These are phyloP conservation scores for Macrochelys suwanniensis DNA, from an alignment of 2,797 vertebrate genomes.

Conservation along the genomic window DNA sequence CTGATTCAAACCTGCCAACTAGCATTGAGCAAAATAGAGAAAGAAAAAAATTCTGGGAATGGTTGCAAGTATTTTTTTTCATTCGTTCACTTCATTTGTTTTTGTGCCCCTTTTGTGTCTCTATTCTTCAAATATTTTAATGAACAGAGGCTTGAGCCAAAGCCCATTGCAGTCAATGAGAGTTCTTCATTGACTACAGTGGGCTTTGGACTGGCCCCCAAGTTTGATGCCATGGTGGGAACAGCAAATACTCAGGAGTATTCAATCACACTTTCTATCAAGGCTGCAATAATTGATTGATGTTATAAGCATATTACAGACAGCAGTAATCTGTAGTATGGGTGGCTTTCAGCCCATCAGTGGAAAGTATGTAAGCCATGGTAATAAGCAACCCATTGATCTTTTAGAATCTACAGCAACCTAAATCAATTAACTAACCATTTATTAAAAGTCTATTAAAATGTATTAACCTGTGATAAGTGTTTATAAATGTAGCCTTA, in stretches of 20 bases:
- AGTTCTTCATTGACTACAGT: background rate
- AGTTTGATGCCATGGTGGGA: background rate
- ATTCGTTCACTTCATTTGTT: background rate
- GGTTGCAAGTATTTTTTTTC: background rate
- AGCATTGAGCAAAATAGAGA: background rate
- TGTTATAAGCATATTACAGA: conserved; percentile 46
- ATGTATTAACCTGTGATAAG: background rate
- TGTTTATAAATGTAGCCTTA: background rate
- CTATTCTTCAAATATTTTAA: background rate
- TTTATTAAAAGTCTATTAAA: conserved; percentile 53
- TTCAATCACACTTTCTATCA: background rate
- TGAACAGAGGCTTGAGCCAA: background rate
- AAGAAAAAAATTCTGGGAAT: background rate
- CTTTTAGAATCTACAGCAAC: conserved; percentile 50
- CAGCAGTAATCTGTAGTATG: conserved; percentile 30
- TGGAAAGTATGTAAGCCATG: conserved; percentile 55
- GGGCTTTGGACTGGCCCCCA: background rate
- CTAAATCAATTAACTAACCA: conserved; percentile 64
- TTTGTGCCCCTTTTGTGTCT: background rate
- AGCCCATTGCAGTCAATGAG: background rate
- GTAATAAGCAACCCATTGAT: conserved; percentile 58
- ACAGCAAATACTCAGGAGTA: background rate
- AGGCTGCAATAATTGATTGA: background rate
- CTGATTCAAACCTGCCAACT: background rate
- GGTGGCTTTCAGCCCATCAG: conserved; percentile 69